A percentile compares a stretch with the other conserved stretches of the same genome.
Evolutionary conservation across 2,113 vertebrate species (phyloP).

Genomic region (Cynoglossus semilaevis): DNA sequence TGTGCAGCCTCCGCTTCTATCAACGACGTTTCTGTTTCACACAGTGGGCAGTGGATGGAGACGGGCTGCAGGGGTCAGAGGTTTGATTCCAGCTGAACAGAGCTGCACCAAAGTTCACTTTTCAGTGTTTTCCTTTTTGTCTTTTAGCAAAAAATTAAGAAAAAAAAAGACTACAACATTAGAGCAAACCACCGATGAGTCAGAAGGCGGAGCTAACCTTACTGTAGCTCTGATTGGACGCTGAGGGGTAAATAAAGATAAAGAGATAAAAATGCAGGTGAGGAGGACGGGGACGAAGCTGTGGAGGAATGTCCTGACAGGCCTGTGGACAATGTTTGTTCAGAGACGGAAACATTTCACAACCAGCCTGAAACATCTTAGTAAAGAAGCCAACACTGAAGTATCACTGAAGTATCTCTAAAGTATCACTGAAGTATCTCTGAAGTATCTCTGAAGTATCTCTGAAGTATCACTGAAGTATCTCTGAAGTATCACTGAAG

Average conservation of each 20-base stretch:
- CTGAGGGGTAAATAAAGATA: too few species aligned
- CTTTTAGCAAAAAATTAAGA: too few species aligned
- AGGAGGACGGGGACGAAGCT: not conserved
- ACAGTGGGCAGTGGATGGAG: not conserved
- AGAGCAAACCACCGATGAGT: too few species aligned
- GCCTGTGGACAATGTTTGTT: slow-evolving; percentile 42
- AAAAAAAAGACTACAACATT: too few species aligned
- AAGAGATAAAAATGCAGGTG: slow-evolving; percentile 25
- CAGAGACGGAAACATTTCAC: slow-evolving; percentile 45
- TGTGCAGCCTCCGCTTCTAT: not conserved
- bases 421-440: too few species aligned
- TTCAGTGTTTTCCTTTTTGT: too few species aligned
- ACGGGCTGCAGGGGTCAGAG: not conserved
- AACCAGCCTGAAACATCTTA: slow-evolving; percentile 59
- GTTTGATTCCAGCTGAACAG: not conserved
- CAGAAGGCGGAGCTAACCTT: too few species aligned
- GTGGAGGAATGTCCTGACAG: slow-evolving; percentile 57
- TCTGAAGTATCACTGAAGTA: too few species aligned
- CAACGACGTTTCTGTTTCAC: not conserved
- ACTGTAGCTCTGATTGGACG: too few species aligned
- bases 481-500: too few species aligned
- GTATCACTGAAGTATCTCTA: too few species aligned
- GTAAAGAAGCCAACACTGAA: slow-evolving; percentile 31
- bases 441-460: too few species aligned
- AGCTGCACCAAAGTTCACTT: not conserved